phyloP scores from a whole-genome alignment of 2,113 vertebrate genomes.

The Scomber scombrus region DNA sequence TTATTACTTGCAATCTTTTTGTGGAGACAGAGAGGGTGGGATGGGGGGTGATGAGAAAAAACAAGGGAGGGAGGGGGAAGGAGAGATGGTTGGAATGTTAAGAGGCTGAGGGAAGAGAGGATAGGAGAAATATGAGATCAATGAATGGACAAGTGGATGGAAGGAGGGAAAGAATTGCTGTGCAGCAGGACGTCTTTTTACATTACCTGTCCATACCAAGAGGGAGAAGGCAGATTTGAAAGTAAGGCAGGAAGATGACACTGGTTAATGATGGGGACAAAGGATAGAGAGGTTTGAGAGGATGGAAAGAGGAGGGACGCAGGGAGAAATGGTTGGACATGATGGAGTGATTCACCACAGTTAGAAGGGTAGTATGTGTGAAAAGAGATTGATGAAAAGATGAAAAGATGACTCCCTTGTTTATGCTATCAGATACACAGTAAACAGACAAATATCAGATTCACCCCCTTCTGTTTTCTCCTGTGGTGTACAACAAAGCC shows the following conservation, averaged over 20 bases:
- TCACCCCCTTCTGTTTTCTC: not conserved
- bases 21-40: not conserved
- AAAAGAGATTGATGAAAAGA: constrained; percentile 23
- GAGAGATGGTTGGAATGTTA: not conserved
- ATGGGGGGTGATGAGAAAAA: not conserved
- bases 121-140: not conserved
- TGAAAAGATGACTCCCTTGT: constrained; percentile 22
- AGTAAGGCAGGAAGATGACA: not conserved
- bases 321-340: not conserved
- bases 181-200: not conserved
- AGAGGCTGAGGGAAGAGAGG: not conserved
- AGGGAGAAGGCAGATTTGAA: not conserved
- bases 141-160: not conserved
- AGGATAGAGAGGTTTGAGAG: not conserved
- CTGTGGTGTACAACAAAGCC: constrained; percentile 14
- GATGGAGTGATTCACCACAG: constrained; percentile 5
- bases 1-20: constrained; percentile 41
- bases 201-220: not conserved
- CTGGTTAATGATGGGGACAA: not conserved
- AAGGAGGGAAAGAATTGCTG: not conserved
- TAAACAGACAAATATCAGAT: constrained; percentile 14
- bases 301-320: not conserved
- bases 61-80: not conserved
- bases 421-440: constrained; percentile 15
- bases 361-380: not conserved